Percentiles rank a stretch among this genome's conserved stretches.
phyloP scores from a whole-genome alignment of 2,797 vertebrate species.

The Poeciliopsis gracilis region DNA sequence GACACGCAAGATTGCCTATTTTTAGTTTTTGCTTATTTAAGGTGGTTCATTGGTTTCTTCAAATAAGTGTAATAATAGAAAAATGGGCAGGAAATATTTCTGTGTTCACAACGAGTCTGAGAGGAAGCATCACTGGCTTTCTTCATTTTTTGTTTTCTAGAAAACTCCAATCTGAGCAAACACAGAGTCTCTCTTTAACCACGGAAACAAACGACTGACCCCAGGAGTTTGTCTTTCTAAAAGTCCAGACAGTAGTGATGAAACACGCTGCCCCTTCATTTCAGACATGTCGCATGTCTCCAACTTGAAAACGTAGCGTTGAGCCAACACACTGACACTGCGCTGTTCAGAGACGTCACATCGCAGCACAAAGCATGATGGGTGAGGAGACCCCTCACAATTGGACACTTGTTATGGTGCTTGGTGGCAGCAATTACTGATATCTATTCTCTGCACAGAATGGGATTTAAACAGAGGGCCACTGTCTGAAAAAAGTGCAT shows the following conservation, averaged over 20 bases:
- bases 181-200: background rate
- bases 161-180: background rate
- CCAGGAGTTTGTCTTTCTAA: background rate
- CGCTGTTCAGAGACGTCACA: slow-evolving; percentile 64
- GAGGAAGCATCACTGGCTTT: background rate
- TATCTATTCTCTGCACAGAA: slow-evolving; percentile 9
- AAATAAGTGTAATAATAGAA: background rate
- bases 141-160: background rate
- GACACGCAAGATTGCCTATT: background rate
- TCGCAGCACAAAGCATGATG: slow-evolving; percentile 58
- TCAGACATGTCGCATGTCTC: background rate
- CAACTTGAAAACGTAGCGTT: background rate
- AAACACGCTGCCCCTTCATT: slow-evolving; percentile 20
- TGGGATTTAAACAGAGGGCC: background rate
- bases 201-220: background rate
- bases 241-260: background rate
- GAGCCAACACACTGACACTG: slow-evolving; percentile 11
- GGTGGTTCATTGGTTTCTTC: background rate
- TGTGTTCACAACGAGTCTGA: background rate
- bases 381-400: slow-evolving; percentile 57
- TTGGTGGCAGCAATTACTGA: slow-evolving; percentile 18
- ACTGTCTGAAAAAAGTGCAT: background rate
- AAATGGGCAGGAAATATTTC: background rate
- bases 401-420: slow-evolving; percentile 58
- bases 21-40: background rate